Evolutionary conservation across 2,888 invertebrate species (phyloP).

Genomic region (Meghimatium bilineatum): DNA sequence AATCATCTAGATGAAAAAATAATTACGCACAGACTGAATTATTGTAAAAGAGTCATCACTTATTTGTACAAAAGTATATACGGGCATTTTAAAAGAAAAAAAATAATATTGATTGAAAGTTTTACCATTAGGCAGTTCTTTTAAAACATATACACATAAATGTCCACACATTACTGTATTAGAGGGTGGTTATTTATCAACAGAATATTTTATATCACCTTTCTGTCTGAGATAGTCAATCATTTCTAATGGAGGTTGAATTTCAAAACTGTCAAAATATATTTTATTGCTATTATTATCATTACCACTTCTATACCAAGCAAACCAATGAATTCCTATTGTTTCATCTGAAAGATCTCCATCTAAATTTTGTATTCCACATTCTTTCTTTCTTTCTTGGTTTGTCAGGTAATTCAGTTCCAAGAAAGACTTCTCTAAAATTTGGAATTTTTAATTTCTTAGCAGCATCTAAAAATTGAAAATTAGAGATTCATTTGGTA

Average conservation of each 20-base stretch:
- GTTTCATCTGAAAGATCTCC: slow-evolving; percentile 12
- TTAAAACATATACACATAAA: neutral
- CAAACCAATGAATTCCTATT: slow-evolving; percentile 23
- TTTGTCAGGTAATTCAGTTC: slow-evolving; percentile 1
- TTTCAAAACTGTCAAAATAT: slow-evolving; percentile 5
- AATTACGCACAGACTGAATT: too few relatives aligned
- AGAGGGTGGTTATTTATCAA: neutral
- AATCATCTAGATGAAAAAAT: too few relatives aligned
- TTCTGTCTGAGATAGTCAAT: slow-evolving; percentile 14
- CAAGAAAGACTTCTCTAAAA: slow-evolving; percentile 4
- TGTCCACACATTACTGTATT: slow-evolving; percentile 7
- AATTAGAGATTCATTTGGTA: too few relatives aligned
- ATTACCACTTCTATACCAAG: neutral
- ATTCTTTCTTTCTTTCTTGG: slow-evolving; percentile 16
- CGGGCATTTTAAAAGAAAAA: neutral
- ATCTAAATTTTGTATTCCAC: slow-evolving; percentile 18
- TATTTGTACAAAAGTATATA: neutral
- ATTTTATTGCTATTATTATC: neutral
- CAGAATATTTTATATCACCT: neutral
- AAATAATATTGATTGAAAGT: neutral
- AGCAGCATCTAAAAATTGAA: slow-evolving; percentile 10
- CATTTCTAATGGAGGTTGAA: slow-evolving; percentile 17
- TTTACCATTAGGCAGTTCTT: neutral
- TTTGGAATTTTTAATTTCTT: slow-evolving; percentile 2
- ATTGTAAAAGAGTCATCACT: too few relatives aligned